Percentiles rank a stretch among this genome's conserved stretches.
Conservation (phyloP, 2,113 vertebrate genomes). For the Grallaria varia region DNA sequence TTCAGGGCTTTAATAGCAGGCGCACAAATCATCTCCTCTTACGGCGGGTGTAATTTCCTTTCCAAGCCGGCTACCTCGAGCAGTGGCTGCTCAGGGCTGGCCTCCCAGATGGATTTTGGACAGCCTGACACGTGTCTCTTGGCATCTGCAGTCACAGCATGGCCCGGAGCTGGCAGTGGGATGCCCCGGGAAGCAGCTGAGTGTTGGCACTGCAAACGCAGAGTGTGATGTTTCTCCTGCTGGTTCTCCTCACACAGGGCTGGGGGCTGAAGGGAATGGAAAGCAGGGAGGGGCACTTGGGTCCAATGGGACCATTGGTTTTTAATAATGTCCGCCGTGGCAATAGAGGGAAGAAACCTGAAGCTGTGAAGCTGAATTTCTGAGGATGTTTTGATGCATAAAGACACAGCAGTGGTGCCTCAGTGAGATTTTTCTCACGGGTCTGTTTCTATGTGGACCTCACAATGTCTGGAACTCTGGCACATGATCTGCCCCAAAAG, state of each 20-base stretch:
- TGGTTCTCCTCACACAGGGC: not conserved
- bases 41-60: not conserved
- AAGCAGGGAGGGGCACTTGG: not conserved
- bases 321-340: not conserved
- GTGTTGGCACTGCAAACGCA: not conserved
- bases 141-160: conserved; percentile 51
- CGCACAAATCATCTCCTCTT: not conserved
- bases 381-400: not conserved
- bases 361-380: not conserved
- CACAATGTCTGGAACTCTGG: not conserved
- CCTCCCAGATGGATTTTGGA: conserved; percentile 25
- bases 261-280: not conserved
- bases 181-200: not conserved
- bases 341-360: not conserved
- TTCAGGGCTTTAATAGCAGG: not conserved
- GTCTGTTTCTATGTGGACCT: fast-evolving
- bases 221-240: not conserved
- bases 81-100: not conserved
- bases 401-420: not conserved
- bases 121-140: conserved; percentile 8
- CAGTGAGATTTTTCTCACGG: not conserved
- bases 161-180: conserved; percentile 4
- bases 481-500: not conserved
- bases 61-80: not conserved
- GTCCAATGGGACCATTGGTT: not conserved